These are phyloP conservation scores for Drosophila cardini DNA, from an alignment of 1,140 invertebrate species.

Conservation along the genomic window DNA sequence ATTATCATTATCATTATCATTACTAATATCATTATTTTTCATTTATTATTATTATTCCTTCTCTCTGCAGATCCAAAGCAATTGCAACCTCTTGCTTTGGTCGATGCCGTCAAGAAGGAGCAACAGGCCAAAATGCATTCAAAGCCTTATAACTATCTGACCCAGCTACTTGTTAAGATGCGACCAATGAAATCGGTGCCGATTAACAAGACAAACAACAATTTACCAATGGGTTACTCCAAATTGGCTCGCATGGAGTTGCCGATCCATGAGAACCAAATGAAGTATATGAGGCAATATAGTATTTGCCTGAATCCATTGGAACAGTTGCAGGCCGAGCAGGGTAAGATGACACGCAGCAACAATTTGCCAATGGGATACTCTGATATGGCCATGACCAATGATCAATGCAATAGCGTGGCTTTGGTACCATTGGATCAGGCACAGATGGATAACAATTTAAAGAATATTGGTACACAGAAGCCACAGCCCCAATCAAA, in stretches of 20 bases:
- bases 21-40: too few species aligned
- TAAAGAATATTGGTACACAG: constrained; percentile 19
- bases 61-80: constrained; percentile 18
- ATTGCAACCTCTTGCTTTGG: constrained; percentile 6
- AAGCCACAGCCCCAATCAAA: constrained; percentile 29
- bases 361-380: constrained; percentile 13
- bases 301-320: constrained; percentile 19
- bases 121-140: constrained; percentile 4
- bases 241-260: constrained; percentile 4
- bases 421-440: constrained; percentile 19
- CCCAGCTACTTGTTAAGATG: constrained; percentile 19
- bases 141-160: background rate
- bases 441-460: constrained; percentile 10
- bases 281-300: background rate
- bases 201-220: background rate
- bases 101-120: constrained; percentile 15
- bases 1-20: too few species aligned
- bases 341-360: constrained; percentile 1
- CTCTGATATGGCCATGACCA: background rate
- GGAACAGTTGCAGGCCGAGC: constrained; percentile 15
- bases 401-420: constrained; percentile 1
- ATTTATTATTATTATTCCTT: background rate
- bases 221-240: constrained; percentile 12
- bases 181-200: background rate
- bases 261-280: background rate